Evolutionary conservation across 2,797 vertebrate species (phyloP).

Genomic region (Mareca penelope): DNA sequence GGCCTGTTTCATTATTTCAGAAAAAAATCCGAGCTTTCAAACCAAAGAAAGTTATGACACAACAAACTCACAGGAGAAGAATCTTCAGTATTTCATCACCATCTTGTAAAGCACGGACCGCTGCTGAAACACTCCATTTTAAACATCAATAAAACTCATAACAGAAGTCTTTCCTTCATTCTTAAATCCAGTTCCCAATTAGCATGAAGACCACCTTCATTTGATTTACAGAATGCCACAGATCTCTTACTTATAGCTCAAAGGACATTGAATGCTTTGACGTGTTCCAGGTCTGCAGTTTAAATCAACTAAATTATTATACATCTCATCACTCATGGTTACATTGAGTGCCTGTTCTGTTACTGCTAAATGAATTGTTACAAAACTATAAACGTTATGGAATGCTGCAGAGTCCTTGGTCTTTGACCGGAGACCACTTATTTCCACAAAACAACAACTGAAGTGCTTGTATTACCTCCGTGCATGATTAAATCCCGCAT

Average conservation of each 20-base stretch:
- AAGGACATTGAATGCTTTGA: background rate
- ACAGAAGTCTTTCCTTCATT: background rate
- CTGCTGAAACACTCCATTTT: background rate
- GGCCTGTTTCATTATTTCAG: background rate
- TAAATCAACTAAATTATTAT: background rate
- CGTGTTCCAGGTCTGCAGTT: background rate
- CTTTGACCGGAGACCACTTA: background rate
- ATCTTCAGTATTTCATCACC: background rate
- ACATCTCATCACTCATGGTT: background rate
- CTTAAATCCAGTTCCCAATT: background rate
- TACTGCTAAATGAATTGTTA: background rate
- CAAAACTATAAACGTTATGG: background rate
- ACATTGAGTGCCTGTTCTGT: background rate
- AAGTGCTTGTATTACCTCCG: background rate
- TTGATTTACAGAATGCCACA: background rate
- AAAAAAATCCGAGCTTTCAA: background rate
- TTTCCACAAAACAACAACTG: background rate
- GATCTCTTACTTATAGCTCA: background rate
- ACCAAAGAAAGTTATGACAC: background rate
- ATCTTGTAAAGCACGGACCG: background rate
- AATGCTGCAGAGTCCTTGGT: background rate
- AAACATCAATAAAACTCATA: background rate
- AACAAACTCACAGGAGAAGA: background rate
- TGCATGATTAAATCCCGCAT: background rate
- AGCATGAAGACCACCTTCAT: background rate